Evolutionary conservation across 2,113 vertebrate species (phyloP).

Genomic region (Suncus etruscus): DNA sequence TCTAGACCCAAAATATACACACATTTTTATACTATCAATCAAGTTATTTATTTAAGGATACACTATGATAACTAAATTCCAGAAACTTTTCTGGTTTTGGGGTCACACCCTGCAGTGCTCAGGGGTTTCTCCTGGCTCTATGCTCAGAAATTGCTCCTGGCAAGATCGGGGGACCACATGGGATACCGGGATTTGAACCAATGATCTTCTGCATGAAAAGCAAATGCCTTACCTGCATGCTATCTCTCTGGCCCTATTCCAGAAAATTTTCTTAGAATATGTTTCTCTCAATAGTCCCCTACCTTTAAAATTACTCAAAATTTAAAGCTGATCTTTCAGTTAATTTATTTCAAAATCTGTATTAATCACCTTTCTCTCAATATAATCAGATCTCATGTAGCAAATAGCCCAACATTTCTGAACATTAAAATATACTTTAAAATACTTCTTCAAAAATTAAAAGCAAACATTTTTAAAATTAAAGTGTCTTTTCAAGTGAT

Average conservation of each 20-base stretch:
- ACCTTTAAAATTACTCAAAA: neutral
- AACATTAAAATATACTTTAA: slow-evolving; percentile 46
- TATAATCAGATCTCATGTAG: neutral
- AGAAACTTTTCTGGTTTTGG: slow-evolving; percentile 8
- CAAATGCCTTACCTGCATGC: no score
- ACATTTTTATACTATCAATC: neutral
- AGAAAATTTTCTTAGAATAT: slow-evolving; percentile 24
- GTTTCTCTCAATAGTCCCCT: neutral
- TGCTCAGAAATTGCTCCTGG: no score
- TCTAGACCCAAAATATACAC: neutral
- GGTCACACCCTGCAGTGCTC: no score
- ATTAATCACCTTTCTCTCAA: neutral
- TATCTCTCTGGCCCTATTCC: no score
- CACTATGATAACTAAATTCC: neutral
- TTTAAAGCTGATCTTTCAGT: neutral
- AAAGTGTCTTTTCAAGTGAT: neutral
- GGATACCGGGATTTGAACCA: no score
- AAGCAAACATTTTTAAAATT: neutral
- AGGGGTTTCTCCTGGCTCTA: no score
- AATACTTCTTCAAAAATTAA: slow-evolving; percentile 50
- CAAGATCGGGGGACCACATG: no score
- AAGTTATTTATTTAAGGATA: neutral
- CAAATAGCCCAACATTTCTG: neutral
- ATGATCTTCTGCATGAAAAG: no score
- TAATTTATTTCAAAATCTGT: slow-evolving; percentile 26